Evolutionary conservation across 2,888 invertebrate genomes (phyloP), one percentile per base, ranked within the genome.

Genomic region (Brenthis daphne): DNA sequence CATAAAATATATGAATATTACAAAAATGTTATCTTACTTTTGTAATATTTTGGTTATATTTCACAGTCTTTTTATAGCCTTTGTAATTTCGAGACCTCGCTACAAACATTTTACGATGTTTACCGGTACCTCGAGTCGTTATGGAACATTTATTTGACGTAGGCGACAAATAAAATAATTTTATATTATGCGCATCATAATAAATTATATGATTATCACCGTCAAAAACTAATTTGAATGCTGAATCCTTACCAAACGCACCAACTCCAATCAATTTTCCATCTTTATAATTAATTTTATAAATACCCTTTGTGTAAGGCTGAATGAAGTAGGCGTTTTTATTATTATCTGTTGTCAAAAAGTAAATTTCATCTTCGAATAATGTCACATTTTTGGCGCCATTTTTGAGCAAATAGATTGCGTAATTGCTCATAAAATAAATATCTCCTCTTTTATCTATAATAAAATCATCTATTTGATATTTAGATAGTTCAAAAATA

Each of bases 391-490:
- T 76, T 16, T 77, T 82, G n/a, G 78, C 80, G 56, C 82, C 83
- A 20, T 83, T 85, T 73, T 77, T 85, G 37, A 87, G 72, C 63
- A 82, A 77, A 70, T 83, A 87, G 29, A 86, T 75, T 3, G 78
- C 80, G 0, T 76, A 80, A 54, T 85, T 77, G n/a, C 82, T 83
- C 76, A 84, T 75, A 61, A 89, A 88, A 70, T 87, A 89, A 20
- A 88, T 80, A 67, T 89, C 85, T 5, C 81, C 81, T 12, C 71
- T 74, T 71, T 82, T 81, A 73, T 89, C 89, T 48, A 89, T 75
- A 5, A 89, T 79, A 55, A 89, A 89, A 74, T 89, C 87, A 64
- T 89, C 88, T 51, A 90, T 84, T 37, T 76, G 77, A 64, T 78
- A 88, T 65, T 83, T 79, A 2, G 83, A 78, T 48, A 88, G 51